Conservation (phyloP, 2,113 vertebrate genomes). For the Cyanoramphus novaezelandiae region DNA sequence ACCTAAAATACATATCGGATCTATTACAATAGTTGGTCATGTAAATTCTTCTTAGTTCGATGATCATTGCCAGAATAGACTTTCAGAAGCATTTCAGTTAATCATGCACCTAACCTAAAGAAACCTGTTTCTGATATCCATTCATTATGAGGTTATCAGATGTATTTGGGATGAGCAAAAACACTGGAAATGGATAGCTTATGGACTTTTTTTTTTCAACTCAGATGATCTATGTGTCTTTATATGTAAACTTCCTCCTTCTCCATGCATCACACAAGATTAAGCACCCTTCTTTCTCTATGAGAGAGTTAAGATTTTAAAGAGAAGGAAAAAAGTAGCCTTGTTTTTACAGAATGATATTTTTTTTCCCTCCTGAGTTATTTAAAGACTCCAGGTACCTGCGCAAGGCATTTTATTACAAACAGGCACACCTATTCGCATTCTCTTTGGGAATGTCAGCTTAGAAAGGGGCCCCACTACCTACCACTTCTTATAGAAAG, state of each 20-base stretch:
- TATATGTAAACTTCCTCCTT: neutral
- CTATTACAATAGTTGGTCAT: conserved; percentile 12
- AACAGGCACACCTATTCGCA: neutral
- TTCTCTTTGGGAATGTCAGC: neutral
- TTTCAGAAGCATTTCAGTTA: conserved; percentile 10
- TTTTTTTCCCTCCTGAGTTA: neutral
- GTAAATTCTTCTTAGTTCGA: conserved; percentile 50
- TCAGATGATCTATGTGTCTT: neutral
- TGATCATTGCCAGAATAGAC: neutral
- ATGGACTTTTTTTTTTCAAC: neutral
- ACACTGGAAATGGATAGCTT: neutral
- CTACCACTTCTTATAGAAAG: neutral
- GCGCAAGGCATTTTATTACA: neutral
- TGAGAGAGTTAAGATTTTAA: neutral
- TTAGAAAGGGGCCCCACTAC: neutral
- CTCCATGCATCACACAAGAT: neutral
- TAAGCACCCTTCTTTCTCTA: neutral
- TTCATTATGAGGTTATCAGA: neutral
- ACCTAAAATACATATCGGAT: conserved; percentile 22
- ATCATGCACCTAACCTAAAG: neutral
- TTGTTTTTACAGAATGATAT: neutral
- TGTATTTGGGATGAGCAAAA: neutral
- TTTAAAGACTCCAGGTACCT: neutral
- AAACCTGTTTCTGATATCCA: conserved; percentile 4
- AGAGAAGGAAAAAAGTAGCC: neutral